A percentile compares a stretch with the other conserved stretches of the same genome.
Conservation (phyloP, 1,140 invertebrate genomes). For the Drosophila funebris region DNA sequence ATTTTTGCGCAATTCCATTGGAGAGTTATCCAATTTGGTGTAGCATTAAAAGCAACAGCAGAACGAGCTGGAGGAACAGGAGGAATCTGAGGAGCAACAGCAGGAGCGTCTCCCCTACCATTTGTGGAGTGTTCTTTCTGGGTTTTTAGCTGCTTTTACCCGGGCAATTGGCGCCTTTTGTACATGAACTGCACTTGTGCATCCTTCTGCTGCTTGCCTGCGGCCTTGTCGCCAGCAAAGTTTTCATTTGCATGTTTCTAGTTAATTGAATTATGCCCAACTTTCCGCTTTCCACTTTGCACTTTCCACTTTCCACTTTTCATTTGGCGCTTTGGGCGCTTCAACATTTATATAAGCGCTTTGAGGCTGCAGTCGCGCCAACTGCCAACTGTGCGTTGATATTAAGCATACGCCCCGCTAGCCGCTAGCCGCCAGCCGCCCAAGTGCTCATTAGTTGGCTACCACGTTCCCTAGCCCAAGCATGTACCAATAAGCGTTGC, state of each 20-base stretch:
- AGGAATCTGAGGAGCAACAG: background rate
- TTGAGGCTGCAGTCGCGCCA: conserved; percentile 62
- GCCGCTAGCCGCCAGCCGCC: background rate
- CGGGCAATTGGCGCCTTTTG: conserved; percentile 24
- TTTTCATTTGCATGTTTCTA: conserved; percentile 81
- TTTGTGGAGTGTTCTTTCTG: background rate
- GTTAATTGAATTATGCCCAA: conserved; percentile 80
- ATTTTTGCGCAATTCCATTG: conserved; percentile 57
- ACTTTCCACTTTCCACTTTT: conserved; percentile 45
- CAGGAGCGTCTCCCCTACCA: no score
- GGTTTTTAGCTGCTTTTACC: conserved; percentile 23
- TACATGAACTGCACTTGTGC: conserved; percentile 1
- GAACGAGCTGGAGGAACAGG: background rate
- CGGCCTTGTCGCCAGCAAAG: conserved; percentile 59
- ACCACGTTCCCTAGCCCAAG: background rate
- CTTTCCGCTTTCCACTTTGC: conserved; percentile 63
- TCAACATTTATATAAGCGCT: conserved; percentile 69
- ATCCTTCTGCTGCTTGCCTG: conserved; percentile 20
- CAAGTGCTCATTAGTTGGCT: conserved; percentile 35
- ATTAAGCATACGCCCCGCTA: conserved; percentile 39
- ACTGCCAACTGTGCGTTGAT: conserved; percentile 39
- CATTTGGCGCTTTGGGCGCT: conserved; percentile 34
- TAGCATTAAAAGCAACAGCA: conserved; percentile 28
- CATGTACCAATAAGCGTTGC: background rate
- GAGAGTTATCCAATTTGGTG: conserved; percentile 49